Evolutionary conservation across 2,888 invertebrate genomes (phyloP).

Genomic region (Molanna angustata): DNA sequence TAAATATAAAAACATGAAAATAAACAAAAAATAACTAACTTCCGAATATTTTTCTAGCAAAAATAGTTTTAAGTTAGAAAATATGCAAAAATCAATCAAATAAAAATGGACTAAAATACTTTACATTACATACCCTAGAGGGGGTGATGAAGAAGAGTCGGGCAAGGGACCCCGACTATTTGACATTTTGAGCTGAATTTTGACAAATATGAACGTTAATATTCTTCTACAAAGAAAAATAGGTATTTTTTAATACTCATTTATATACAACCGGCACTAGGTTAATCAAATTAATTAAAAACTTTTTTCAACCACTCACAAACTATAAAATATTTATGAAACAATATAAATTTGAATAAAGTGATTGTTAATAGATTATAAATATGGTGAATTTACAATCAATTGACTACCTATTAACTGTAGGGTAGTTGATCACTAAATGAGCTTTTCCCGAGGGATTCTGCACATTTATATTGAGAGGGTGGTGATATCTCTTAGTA

Average conservation of each 20-base stretch:
- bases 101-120: too few relatives aligned
- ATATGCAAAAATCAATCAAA: background rate
- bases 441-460: slow-evolving; percentile 14
- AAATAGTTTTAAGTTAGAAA: background rate
- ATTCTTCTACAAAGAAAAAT: background rate
- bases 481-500: too few relatives aligned
- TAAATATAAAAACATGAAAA: too few relatives aligned
- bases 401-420: background rate
- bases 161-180: slow-evolving; percentile 44
- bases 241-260: too few relatives aligned
- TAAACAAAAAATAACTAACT: slow-evolving; percentile 4
- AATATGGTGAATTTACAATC: background rate
- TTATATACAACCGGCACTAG: too few relatives aligned
- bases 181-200: slow-evolving; percentile 30
- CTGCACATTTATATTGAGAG: slow-evolving; percentile 7
- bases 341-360: too few relatives aligned
- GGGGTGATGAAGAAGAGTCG: slow-evolving; percentile 68
- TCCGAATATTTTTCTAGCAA: background rate
- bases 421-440: slow-evolving; percentile 6
- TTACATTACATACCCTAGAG: slow-evolving; percentile 57
- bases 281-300: too few relatives aligned
- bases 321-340: too few relatives aligned
- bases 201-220: slow-evolving; percentile 7
- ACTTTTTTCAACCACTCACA: too few relatives aligned
- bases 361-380: too few relatives aligned